Percentiles rank a stretch among this genome's conserved stretches.
Conservation (phyloP, 2,888 invertebrate species). For the Incurvaria masculella region DNA sequence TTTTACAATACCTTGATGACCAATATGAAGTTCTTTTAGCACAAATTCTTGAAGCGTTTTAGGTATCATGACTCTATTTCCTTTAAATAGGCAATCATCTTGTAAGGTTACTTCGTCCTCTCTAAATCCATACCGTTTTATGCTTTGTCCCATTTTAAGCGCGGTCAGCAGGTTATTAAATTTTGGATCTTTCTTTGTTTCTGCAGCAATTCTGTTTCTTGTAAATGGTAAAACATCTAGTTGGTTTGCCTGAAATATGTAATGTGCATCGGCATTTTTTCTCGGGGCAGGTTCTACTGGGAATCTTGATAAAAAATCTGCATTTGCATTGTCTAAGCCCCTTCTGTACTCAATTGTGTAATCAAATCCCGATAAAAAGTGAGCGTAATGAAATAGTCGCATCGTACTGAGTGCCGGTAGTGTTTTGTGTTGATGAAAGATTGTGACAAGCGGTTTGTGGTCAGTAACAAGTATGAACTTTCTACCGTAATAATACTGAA, state of each 20-base stretch:
- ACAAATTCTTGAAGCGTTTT: slow-evolving; percentile 4
- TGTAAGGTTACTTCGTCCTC: slow-evolving; percentile 12
- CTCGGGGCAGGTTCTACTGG: neutral
- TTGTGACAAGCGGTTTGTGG: slow-evolving; percentile 26
- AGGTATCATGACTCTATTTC: slow-evolving; percentile 8
- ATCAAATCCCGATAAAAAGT: slow-evolving; percentile 17
- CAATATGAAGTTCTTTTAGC: slow-evolving; percentile 11
- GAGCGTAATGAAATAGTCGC: slow-evolving; percentile 18
- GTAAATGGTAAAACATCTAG: slow-evolving; percentile 10
- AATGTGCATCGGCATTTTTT: neutral
- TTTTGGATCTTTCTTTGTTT: slow-evolving; percentile 9
- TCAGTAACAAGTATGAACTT: slow-evolving; percentile 24
- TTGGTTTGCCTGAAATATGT: slow-evolving; percentile 15
- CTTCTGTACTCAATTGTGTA: slow-evolving; percentile 15
- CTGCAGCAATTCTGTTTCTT: slow-evolving; percentile 6
- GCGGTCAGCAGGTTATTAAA: slow-evolving; percentile 7
- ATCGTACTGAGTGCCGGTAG: slow-evolving; percentile 15
- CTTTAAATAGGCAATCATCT: slow-evolving; percentile 13
- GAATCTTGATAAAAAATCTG: slow-evolving; percentile 9
- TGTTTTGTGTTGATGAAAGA: slow-evolving; percentile 23
- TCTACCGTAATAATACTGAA: slow-evolving; percentile 25
- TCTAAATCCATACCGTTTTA: neutral
- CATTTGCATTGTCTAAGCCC: slow-evolving; percentile 12
- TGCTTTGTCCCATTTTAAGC: slow-evolving; percentile 6
- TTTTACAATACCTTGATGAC: slow-evolving; percentile 19